Conservation (phyloP, 2,888 invertebrate genomes). For the Drosophila putrida region DNA sequence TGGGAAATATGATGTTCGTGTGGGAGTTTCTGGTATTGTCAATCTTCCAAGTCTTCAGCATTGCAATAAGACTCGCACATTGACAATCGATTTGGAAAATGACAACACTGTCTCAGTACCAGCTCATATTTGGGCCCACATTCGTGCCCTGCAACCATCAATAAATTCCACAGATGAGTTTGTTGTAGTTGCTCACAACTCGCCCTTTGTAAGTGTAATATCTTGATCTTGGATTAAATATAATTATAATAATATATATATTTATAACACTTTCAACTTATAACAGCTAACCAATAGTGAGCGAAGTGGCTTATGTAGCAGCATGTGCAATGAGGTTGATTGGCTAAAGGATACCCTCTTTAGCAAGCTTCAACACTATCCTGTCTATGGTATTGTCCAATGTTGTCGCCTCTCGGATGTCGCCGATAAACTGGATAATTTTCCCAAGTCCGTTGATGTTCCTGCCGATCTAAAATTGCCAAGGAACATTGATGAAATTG, state of each 20-base stretch:
- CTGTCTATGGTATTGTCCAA: slow-evolving; percentile 9
- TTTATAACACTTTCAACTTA: not conserved
- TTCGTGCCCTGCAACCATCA: not conserved
- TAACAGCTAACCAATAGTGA: not conserved
- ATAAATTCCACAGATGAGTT: slow-evolving; percentile 2
- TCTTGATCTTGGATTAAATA: not conserved
- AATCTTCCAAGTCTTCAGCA: not conserved
- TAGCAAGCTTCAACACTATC: not conserved
- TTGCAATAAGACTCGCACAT: not conserved
- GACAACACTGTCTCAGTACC: not conserved
- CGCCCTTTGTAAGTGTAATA: slow-evolving; percentile 11
- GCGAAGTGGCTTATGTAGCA: not conserved
- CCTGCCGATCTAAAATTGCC: not conserved
- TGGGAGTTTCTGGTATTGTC: slow-evolving; percentile 7
- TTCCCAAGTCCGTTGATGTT: not conserved
- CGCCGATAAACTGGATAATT: not conserved
- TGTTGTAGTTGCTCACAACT: slow-evolving; percentile 8
- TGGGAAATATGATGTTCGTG: slow-evolving; percentile 5
- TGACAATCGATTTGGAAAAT: not conserved
- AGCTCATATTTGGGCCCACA: slow-evolving; percentile 12
- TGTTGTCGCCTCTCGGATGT: slow-evolving; percentile 15
- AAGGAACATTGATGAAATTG: no score
- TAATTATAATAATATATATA: no score
- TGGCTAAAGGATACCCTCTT: slow-evolving; percentile 14
- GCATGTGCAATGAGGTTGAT: slow-evolving; percentile 8